A percentile compares a stretch with the other conserved stretches of the same genome.
Conservation (phyloP, 2,888 invertebrate genomes). For the Microctonus brassicae region DNA sequence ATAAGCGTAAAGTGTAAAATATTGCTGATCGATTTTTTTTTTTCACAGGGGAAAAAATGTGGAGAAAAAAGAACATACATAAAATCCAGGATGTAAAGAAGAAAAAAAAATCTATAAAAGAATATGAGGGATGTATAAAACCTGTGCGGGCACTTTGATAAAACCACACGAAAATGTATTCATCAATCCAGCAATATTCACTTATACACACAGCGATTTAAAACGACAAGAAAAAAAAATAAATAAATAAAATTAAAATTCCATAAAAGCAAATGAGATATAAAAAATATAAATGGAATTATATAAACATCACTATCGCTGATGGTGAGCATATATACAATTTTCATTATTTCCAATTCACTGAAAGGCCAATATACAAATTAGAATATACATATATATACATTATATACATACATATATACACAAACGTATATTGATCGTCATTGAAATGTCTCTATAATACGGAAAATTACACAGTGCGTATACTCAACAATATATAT, state of each 20-base stretch:
- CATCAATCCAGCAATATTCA: background rate
- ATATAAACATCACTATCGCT: background rate
- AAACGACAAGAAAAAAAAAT: too few relatives aligned
- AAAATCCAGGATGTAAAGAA: slow-evolving; percentile 30
- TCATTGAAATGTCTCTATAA: slow-evolving; percentile 22
- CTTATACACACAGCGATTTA: too few relatives aligned
- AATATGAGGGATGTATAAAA: slow-evolving; percentile 26
- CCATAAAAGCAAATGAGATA: background rate
- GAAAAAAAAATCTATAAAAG: slow-evolving; percentile 26
- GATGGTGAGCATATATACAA: background rate
- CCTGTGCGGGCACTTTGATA: background rate
- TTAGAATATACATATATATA: slow-evolving; percentile 12
- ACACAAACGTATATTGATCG: background rate
- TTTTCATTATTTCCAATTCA: slow-evolving; percentile 14
- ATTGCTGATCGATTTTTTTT: slow-evolving; percentile 57
- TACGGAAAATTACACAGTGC: slow-evolving; percentile 34
- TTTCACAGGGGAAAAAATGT: slow-evolving; percentile 34
- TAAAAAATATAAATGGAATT: background rate
- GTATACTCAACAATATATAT: slow-evolving; percentile 19
- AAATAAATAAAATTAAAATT: background rate
- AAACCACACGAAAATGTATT: slow-evolving; percentile 3
- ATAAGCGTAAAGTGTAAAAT: slow-evolving; percentile 61
- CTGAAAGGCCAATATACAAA: background rate
- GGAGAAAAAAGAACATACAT: slow-evolving; percentile 12
- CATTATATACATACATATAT: too few relatives aligned